Percentiles rank a stretch among this genome's conserved stretches.
Conservation (phyloP, 2,797 vertebrate genomes). For the Sebastes kiyomatsui region DNA sequence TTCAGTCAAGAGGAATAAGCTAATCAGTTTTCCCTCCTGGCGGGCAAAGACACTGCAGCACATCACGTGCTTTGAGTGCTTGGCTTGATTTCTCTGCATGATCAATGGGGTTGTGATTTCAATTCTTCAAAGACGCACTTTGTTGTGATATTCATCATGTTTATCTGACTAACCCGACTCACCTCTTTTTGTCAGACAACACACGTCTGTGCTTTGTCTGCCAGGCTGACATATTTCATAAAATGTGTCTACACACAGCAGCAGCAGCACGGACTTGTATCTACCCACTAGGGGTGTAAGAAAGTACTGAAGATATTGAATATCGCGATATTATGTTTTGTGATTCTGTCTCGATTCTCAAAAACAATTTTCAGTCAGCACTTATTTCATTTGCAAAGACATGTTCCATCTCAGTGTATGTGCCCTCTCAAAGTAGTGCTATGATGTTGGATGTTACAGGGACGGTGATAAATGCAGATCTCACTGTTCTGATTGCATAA, state of each 20-base stretch:
- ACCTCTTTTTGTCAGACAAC: not conserved
- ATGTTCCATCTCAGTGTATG: no score
- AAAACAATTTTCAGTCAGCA: no score
- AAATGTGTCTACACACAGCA: constrained; percentile 5
- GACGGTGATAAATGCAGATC: no score
- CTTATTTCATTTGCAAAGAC: no score
- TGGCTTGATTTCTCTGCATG: constrained; percentile 7
- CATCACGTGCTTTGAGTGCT: not conserved
- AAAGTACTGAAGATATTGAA: no score
- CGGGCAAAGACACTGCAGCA: not conserved
- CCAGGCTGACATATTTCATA: not conserved
- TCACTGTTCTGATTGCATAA: no score
- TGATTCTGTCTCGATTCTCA: no score
- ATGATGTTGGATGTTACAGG: no score
- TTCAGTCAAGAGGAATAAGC: constrained; percentile 29
- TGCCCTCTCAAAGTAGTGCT: no score
- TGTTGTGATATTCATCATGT: not conserved
- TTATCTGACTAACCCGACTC: constrained; percentile 6
- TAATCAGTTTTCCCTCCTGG: constrained; percentile 9
- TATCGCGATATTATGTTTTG: no score
- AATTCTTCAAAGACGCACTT: not conserved
- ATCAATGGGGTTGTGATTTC: not conserved
- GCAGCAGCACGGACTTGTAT: not conserved
- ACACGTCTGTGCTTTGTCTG: constrained; percentile 3
- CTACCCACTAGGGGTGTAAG: no score